These are phyloP conservation scores for Philhelius pedissequus DNA, from an alignment of 2,888 invertebrate genomes.

Conservation along the genomic window DNA sequence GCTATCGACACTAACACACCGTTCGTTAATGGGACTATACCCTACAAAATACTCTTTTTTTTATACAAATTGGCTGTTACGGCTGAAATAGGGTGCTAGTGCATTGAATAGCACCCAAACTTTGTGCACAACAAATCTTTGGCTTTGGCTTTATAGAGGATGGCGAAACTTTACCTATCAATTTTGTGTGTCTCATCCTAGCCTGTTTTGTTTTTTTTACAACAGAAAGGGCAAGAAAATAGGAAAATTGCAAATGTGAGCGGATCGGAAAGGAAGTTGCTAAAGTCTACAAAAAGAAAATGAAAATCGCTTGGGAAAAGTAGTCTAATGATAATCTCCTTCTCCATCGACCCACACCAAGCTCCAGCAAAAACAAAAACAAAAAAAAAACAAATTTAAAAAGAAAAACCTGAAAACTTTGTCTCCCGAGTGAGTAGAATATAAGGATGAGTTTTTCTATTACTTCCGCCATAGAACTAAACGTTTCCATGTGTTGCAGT, in stretches of 20 bases:
- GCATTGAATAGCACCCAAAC: constrained; percentile 21
- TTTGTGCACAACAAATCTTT: constrained; percentile 23
- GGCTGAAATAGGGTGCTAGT: neutral
- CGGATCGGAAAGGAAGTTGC: neutral
- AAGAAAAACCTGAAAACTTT: constrained; percentile 55
- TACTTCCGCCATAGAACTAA: constrained; percentile 53
- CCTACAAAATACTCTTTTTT: constrained; percentile 11
- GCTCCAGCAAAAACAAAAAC: neutral
- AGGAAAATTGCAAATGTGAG: neutral
- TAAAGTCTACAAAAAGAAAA: constrained; percentile 5
- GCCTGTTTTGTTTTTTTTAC: constrained; percentile 7
- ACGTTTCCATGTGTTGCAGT: constrained; percentile 46
- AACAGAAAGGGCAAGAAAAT: neutral
- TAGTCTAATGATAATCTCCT: constrained; percentile 7
- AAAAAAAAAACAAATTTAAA: neutral
- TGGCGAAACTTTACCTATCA: constrained; percentile 26
- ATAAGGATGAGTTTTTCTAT: constrained; percentile 38
- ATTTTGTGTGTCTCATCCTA: neutral
- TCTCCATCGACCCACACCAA: neutral
- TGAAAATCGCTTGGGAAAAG: neutral
- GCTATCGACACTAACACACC: neutral
- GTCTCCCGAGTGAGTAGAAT: constrained; percentile 38
- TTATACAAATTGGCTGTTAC: constrained; percentile 29
- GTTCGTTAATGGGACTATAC: neutral
- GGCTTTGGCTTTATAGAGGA: neutral